phyloP scores from a whole-genome alignment of 1,140 invertebrate species.

The Listronotus bonariensis region DNA sequence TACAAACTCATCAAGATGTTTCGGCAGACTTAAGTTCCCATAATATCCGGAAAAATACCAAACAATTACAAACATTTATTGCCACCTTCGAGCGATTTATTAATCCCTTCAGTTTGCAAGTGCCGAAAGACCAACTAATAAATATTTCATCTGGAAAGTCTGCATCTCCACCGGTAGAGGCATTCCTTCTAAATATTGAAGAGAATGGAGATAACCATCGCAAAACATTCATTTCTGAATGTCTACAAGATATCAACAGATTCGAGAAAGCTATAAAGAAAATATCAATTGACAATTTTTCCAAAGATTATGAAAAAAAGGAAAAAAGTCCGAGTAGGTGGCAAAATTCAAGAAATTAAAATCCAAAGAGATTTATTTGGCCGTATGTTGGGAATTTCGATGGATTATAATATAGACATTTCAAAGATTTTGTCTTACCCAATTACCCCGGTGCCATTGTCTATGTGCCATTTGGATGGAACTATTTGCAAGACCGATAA shows the following conservation, averaged over 20 bases:
- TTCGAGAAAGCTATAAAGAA: no score
- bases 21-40: not conserved
- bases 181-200: not conserved
- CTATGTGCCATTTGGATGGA: no score
- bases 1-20: not conserved
- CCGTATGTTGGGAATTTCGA: slow-evolving; percentile 16
- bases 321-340: no score
- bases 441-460: no score
- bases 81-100: not conserved
- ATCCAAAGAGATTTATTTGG: slow-evolving; percentile 33
- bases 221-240: no score
- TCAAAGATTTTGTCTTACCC: no score
- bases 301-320: no score
- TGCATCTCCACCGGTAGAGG: not conserved
- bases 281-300: no score
- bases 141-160: not conserved
- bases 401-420: not conserved
- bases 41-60: not conserved
- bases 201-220: not conserved
- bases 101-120: not conserved
- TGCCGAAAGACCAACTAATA: not conserved
- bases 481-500: no score
- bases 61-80: slow-evolving; percentile 1
- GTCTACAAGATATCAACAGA: no score
- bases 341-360: no score